Conservation (phyloP, 2,113 vertebrate species). For the Ceratotherium simum region DNA sequence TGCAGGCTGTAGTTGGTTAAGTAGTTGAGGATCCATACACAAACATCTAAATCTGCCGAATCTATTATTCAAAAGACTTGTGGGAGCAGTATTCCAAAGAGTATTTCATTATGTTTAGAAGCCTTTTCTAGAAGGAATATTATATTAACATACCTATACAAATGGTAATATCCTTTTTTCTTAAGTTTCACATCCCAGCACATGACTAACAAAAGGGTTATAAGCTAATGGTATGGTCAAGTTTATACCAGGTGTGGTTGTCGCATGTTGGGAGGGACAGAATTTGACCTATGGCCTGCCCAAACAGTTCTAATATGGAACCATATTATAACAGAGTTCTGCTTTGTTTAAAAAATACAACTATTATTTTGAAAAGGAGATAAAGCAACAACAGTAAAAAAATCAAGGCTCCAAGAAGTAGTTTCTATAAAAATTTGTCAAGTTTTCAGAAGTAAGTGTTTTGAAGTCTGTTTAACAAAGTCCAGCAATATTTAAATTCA, state of each 20-base stretch:
- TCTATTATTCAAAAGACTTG: slow-evolving; percentile 45
- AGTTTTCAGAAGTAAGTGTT: slow-evolving; percentile 51
- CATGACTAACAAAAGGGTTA: background rate
- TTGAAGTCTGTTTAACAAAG: slow-evolving; percentile 66
- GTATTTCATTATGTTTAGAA: slow-evolving; percentile 35
- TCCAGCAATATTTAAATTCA: slow-evolving; percentile 49
- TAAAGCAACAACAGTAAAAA: slow-evolving; percentile 57
- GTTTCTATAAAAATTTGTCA: slow-evolving; percentile 62
- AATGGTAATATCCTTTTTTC: background rate
- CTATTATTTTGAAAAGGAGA: slow-evolving; percentile 64
- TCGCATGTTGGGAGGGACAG: background rate
- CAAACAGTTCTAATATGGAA: slow-evolving; percentile 5
- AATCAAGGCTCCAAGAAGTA: background rate
- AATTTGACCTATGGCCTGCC: slow-evolving; percentile 23
- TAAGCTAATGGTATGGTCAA: background rate
- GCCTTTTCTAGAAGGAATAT: background rate
- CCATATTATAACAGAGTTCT: background rate
- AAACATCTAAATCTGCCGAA: slow-evolving; percentile 31
- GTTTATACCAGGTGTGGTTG: background rate
- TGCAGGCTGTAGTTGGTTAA: background rate
- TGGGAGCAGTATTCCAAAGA: background rate
- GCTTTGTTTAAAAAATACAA: slow-evolving; percentile 64
- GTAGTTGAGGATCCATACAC: slow-evolving; percentile 13
- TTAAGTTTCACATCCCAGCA: background rate
- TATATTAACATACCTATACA: background rate